Conservation (phyloP, 2,888 invertebrate species). For the Mythimna pallens region DNA sequence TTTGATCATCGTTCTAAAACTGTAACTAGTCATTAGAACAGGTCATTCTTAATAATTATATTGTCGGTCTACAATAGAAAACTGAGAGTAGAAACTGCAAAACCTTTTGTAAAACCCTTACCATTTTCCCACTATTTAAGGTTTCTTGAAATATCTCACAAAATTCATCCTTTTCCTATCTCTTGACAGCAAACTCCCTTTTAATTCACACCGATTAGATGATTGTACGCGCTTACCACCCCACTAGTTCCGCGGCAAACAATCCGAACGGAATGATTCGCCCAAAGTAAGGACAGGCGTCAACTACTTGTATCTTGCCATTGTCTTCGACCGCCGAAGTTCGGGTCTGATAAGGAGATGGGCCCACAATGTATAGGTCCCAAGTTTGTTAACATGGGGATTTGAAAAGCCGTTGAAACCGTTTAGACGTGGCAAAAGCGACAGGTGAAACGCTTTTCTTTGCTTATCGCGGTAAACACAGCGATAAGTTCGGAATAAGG, state of each 20-base stretch:
- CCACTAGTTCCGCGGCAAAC: conserved; percentile 62
- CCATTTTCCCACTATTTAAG: conserved; percentile 10
- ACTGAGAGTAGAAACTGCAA: background rate
- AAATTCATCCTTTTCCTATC: conserved; percentile 34
- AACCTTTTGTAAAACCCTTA: conserved; percentile 2
- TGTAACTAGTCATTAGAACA: too few species aligned
- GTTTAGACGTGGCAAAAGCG: conserved; percentile 67
- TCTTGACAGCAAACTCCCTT: conserved; percentile 35
- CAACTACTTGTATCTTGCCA: conserved; percentile 74
- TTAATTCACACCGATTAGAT: conserved; percentile 53
- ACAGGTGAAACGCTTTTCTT: conserved; percentile 72
- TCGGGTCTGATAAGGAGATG: conserved; percentile 80
- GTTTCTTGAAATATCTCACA: conserved; percentile 11
- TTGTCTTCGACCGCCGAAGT: conserved; percentile 82
- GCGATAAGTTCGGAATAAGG: conserved; percentile 49
- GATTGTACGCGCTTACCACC: conserved; percentile 51
- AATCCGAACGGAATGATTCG: conserved; percentile 65
- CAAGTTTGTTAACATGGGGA: conserved; percentile 80
- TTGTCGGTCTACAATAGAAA: too few species aligned
- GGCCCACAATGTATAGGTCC: conserved; percentile 79
- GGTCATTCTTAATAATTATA: background rate
- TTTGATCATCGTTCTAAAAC: background rate
- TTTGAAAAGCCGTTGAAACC: conserved; percentile 77
- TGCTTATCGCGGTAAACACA: conserved; percentile 55
- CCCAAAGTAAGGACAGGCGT: conserved; percentile 71